Base-by-base conservation (phyloP, 2,888 invertebrate genomes). In the Schrankia costaestrigalis region DNA sequence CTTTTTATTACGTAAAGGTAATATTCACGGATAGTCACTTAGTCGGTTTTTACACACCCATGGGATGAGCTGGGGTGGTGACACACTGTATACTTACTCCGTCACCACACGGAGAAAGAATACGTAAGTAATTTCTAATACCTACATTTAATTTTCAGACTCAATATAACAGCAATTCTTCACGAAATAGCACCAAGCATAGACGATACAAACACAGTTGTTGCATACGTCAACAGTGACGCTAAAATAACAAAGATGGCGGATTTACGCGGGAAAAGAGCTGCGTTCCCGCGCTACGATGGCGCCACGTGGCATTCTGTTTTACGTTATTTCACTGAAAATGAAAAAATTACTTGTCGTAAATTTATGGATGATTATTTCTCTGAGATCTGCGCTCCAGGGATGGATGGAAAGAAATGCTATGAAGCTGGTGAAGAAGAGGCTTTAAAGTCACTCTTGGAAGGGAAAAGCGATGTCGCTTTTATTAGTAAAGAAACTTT, bases 251-350 rank as follows among this genome's bases (percentile, higher is more conserved):
- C 78, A 8, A 89, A 74, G 8, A 88, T 96, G 45, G 71, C 84
- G 27, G 93, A 94, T 59, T 74, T 95, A 13, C 83, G 85, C 71
- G 94, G 93, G 6, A 92, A 92, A 47, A 90, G 91, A 23, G 94
- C 94, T 0, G 95, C 95, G 58, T 94, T 97, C 70, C 93, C 97
- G 1, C 91, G 90, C n/a, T 94, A 91, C 62, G 93, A 94, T 47
- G 93, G 95, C 3, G 80, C 92, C 4, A 92, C 93, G 6, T 91
- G 92, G 90, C 89, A 91, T 52, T 89, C 93, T 0, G 89, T 91
- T 13, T 50, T 76, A 74, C 42, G 83, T 72, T 64, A 85, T 74
- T 10, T 86, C 78, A 51, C 73, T 46, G 46, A 79, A 61, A 67
- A 66, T n/a, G 63, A 75, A 29, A 63, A 77, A 61, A 28, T 83